Percentiles rank a stretch among this genome's conserved stretches.
Evolutionary conservation across 2,888 invertebrate genomes (phyloP).

Genomic region (Drosophila phalerata): DNA sequence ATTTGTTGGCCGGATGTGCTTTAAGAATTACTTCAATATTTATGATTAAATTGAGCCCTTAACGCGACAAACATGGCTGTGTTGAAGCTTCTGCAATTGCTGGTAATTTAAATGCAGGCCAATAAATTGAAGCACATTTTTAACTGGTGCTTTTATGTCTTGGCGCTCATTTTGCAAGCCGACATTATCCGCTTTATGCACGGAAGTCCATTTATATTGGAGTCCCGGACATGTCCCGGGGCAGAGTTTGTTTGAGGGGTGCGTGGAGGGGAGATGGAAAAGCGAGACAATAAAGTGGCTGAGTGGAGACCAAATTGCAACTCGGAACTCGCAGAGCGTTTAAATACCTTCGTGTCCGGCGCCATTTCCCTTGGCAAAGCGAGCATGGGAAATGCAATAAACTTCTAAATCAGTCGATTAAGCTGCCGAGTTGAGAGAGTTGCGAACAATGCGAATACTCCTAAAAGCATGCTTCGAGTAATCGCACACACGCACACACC

Average conservation of each 20-base stretch:
- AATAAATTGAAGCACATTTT: slow-evolving; percentile 73
- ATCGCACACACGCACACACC: slow-evolving; percentile 14
- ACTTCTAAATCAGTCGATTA: slow-evolving; percentile 80
- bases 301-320: slow-evolving; percentile 47
- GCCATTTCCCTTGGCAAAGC: slow-evolving; percentile 63
- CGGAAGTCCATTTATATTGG: slow-evolving; percentile 77
- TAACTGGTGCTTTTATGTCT: slow-evolving; percentile 59
- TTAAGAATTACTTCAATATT: slow-evolving; percentile 57
- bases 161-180: slow-evolving; percentile 45
- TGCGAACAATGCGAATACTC: slow-evolving; percentile 55
- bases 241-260: not conserved
- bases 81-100: slow-evolving; percentile 38
- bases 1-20: not conserved
- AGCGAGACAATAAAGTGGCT: slow-evolving; percentile 62
- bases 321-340: slow-evolving; percentile 55
- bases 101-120: slow-evolving; percentile 62
- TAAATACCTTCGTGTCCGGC: slow-evolving; percentile 76
- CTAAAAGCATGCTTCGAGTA: slow-evolving; percentile 55
- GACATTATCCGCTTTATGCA: slow-evolving; percentile 72
- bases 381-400: slow-evolving; percentile 71
- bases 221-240: slow-evolving; percentile 22
- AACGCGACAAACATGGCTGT: slow-evolving; percentile 27
- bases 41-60: slow-evolving; percentile 55
- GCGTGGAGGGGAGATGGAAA: not conserved
- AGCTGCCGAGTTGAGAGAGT: slow-evolving; percentile 65